These are phyloP conservation scores for Colletes collaris DNA, from an alignment of 2,888 invertebrate genomes.

Conservation along the genomic window DNA sequence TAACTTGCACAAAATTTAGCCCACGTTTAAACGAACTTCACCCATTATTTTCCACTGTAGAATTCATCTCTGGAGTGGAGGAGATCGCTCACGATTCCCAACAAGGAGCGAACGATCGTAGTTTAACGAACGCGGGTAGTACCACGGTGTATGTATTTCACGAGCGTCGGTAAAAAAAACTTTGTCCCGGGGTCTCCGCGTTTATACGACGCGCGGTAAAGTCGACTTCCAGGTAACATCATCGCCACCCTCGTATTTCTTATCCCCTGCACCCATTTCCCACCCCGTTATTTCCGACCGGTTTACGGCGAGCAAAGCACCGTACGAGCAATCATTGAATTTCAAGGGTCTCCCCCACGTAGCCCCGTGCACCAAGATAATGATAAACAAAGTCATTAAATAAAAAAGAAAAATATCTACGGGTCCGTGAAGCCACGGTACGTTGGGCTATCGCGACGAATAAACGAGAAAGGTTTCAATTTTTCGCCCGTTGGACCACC, in stretches of 20 bases:
- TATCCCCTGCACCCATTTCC: constrained; percentile 22
- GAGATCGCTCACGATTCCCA: constrained; percentile 30
- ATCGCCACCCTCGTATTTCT: constrained; percentile 25
- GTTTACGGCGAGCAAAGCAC: constrained; percentile 31
- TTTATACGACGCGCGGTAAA: constrained; percentile 24
- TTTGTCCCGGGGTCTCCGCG: constrained; percentile 2
- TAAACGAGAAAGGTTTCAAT: constrained; percentile 31
- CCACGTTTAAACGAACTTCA: too few relatives aligned
- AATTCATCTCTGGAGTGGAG: too few relatives aligned
- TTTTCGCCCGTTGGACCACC: constrained; percentile 30
- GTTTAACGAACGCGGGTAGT: background rate
- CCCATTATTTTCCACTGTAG: too few relatives aligned
- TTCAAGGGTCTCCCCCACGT: background rate
- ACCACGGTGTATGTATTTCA: constrained; percentile 33
- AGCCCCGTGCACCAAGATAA: too few relatives aligned
- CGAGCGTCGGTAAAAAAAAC: constrained; percentile 35
- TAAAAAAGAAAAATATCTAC: too few relatives aligned
- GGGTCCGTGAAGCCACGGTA: too few relatives aligned
- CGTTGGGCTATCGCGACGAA: too few relatives aligned
- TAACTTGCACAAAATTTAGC: too few relatives aligned
- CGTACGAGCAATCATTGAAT: constrained; percentile 28
- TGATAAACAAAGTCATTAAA: too few relatives aligned
- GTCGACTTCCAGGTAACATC: constrained; percentile 29
- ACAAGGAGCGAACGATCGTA: constrained; percentile 27
- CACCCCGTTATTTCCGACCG: constrained; percentile 18